Base-by-base conservation (phyloP, 2,888 invertebrate genomes). In the Leptopilina syphax region DNA sequence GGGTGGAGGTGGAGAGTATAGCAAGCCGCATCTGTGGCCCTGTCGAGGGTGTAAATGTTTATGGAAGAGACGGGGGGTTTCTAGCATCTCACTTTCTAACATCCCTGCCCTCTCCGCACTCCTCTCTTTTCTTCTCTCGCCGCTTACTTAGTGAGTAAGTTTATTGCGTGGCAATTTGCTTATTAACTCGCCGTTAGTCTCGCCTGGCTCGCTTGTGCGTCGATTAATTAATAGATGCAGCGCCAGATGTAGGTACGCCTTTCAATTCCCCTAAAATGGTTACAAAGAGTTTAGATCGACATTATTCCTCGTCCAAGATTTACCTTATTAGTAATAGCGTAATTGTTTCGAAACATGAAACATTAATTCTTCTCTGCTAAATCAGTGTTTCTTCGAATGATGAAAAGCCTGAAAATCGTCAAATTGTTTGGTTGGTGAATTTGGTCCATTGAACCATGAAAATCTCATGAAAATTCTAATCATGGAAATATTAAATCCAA, bases 141-240 rank as follows among this genome's bases (percentile, higher is more conserved):
- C 76, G 76, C 84, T 82, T 83, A 84, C 86, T 87, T 84, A 84
- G 86, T 87, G 83, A 83, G 87, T 87, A 88, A 90, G 89, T 91
- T 91, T 92, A 92, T 92, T 90, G 91, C 91, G 87, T 87, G 87
- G 90, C 92, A 92, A 92, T 92, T 92, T 92, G 91, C 92, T 92
- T 92, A 92, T 92, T 92, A 92, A 92, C 91, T 92, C 89, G 90
- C 90, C 91, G 90, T 91, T 91, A 91, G 92, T 89, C 88, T 91
- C 90, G 90, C 88, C 89, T 89, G 92, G 89, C 88, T 91, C 90
- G 90, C 88, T 89, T 89, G 88, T 87, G 90, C 90, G 89, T 89
- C 90, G 87, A 91, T 91, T 91, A 91, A 91, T 91, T 91, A 91
- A 91, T 91, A 88, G 89, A 84, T 86, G 87, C 86, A 89, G 87